phyloP scores from a whole-genome alignment of 2,888 invertebrate species.

The Petrophora chlorosata region DNA sequence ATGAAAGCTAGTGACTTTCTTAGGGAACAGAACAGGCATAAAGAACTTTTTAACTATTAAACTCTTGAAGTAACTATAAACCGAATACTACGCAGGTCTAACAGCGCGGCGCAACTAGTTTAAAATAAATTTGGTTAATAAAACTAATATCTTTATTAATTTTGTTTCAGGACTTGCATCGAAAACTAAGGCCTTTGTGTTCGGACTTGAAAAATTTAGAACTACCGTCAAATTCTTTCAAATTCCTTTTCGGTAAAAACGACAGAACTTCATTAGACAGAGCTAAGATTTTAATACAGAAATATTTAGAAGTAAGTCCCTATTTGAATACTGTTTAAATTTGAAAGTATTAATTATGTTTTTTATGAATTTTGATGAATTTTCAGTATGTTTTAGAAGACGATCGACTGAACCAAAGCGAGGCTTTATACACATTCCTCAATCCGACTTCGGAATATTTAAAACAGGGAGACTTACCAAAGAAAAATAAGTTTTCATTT shows the following conservation, averaged over 20 bases:
- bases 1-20: no score
- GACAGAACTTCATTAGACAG: constrained; percentile 92
- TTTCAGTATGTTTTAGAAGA: constrained; percentile 93
- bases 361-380: constrained; percentile 30
- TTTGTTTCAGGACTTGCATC: constrained; percentile 89
- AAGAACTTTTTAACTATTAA: no score
- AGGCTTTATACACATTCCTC: constrained; percentile 95
- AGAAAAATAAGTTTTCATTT: constrained; percentile 94
- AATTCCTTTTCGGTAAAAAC: constrained; percentile 92
- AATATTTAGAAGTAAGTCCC: constrained; percentile 90
- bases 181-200: constrained; percentile 92
- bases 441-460: constrained; percentile 95
- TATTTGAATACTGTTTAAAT: no score
- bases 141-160: neutral
- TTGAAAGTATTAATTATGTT: neutral
- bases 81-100: no score
- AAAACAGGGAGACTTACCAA: constrained; percentile 91
- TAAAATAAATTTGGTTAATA: neutral
- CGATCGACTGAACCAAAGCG: constrained; percentile 93
- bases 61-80: no score
- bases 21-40: no score
- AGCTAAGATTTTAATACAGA: constrained; percentile 92
- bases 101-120: no score
- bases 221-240: constrained; percentile 90
- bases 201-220: constrained; percentile 92